phyloP scores from a whole-genome alignment of 2,113 vertebrate species.

The Epinephelus lanceolatus region DNA sequence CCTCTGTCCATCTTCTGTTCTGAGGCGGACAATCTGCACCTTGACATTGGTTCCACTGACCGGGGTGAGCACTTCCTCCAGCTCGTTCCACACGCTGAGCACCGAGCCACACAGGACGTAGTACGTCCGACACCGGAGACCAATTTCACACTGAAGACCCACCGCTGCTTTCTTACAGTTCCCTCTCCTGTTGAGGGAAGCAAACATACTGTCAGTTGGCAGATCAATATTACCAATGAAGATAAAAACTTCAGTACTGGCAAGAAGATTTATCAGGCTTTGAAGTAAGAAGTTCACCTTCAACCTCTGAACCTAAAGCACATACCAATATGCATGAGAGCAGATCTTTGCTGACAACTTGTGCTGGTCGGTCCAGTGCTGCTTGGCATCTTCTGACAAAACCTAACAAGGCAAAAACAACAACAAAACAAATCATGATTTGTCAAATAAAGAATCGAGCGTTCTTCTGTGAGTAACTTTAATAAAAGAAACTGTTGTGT shows the following conservation, averaged over 20 bases:
- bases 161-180: constrained; percentile 96
- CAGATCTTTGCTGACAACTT: constrained; percentile 94
- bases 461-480: accelerated
- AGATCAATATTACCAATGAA: neutral
- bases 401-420: constrained; percentile 81
- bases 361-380: constrained; percentile 96
- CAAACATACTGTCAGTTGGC: neutral
- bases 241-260: no score
- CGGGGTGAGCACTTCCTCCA: constrained; percentile 94
- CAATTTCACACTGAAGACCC: constrained; percentile 96
- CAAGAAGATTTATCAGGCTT: no score
- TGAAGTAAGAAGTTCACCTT: neutral
- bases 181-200: constrained; percentile 88
- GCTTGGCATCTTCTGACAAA: constrained; percentile 93
- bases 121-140: constrained; percentile 94
- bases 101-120: constrained; percentile 96
- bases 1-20: constrained; percentile 96
- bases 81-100: constrained; percentile 98
- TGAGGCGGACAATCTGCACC: constrained; percentile 96
- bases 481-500: neutral
- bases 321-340: constrained; percentile 96
- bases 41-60: constrained; percentile 97
- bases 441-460: neutral
- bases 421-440: neutral
- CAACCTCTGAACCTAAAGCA: neutral